Conservation (phyloP, 2,113 vertebrate genomes). For the Toxostoma redivivum region DNA sequence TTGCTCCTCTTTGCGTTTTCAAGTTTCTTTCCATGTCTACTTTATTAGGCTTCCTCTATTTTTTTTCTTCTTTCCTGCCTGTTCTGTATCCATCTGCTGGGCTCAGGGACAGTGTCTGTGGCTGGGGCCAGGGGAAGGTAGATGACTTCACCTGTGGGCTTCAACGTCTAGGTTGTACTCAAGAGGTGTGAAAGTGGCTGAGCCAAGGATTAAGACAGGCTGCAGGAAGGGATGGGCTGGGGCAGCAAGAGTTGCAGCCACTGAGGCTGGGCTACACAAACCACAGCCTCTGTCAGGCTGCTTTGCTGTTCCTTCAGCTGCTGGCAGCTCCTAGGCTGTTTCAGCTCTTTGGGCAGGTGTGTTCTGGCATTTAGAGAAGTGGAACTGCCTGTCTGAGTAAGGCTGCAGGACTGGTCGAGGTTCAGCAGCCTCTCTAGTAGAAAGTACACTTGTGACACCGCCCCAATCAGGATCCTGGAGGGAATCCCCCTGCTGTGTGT, state of each 20-base stretch:
- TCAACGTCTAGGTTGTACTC: too few species aligned
- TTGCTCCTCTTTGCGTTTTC: background rate
- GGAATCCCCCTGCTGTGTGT: accelerated
- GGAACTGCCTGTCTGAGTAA: background rate
- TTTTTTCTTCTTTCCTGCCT: background rate
- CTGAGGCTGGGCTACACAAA: background rate
- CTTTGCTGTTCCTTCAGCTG: background rate
- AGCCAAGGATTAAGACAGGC: background rate
- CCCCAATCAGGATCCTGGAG: background rate
- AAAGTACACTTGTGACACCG: background rate
- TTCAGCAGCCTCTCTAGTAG: background rate
- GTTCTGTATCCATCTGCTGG: background rate
- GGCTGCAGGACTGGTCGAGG: accelerated
- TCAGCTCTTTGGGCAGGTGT: background rate
- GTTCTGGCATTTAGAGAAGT: background rate
- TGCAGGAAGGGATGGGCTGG: background rate
- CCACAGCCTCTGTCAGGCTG: background rate
- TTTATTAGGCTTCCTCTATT: background rate
- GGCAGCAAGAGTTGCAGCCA: background rate
- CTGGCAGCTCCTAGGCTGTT: background rate
- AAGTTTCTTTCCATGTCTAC: background rate
- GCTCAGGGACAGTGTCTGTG: background rate
- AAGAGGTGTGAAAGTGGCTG: background rate
- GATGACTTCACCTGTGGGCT: background rate
- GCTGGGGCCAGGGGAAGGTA: background rate